Percentiles rank a stretch among this genome's conserved stretches.
Evolutionary conservation across 92 coral and sea anemone species (phyloP).

Genomic region (Heteractis magnifica): DNA sequence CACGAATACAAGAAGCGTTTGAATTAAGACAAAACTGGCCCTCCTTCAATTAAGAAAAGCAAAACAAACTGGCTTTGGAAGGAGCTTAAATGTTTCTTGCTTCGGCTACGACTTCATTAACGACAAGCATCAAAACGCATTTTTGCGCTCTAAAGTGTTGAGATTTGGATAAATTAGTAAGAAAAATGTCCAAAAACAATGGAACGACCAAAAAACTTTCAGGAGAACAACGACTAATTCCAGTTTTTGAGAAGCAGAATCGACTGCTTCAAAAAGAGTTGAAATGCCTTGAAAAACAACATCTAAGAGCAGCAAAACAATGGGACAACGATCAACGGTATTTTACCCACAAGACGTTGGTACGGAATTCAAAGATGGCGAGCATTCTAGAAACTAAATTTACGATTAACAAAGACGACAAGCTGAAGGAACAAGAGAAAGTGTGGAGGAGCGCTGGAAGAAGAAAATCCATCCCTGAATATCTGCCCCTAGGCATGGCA

Average conservation of each 20-base stretch:
- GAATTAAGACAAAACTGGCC: no score
- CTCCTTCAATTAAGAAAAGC: no score
- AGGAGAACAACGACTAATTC: conserved; percentile 6
- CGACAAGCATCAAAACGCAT: no score
- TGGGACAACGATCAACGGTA: conserved; percentile 25
- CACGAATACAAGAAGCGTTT: no score
- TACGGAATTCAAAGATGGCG: conserved; percentile 23
- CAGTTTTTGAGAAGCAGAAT: conserved; percentile 35
- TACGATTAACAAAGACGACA: not conserved
- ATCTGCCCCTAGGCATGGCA: not conserved
- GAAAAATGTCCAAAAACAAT: not conserved
- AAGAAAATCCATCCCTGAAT: not conserved
- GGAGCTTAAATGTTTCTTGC: not conserved
- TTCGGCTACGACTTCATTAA: not conserved
- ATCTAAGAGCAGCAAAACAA: conserved; percentile 2
- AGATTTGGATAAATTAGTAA: not conserved
- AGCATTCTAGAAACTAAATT: not conserved
- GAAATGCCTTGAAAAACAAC: conserved; percentile 15
- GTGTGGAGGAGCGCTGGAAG: not conserved
- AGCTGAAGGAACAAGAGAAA: not conserved
- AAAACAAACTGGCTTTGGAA: not conserved
- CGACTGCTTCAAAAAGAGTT: conserved; percentile 24
- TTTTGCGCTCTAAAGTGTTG: not conserved
- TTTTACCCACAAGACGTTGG: conserved; percentile 13
- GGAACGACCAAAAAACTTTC: not conserved